These are phyloP conservation scores for Strix uralensis DNA, from an alignment of 2,113 vertebrate genomes.

Conservation along the genomic window DNA sequence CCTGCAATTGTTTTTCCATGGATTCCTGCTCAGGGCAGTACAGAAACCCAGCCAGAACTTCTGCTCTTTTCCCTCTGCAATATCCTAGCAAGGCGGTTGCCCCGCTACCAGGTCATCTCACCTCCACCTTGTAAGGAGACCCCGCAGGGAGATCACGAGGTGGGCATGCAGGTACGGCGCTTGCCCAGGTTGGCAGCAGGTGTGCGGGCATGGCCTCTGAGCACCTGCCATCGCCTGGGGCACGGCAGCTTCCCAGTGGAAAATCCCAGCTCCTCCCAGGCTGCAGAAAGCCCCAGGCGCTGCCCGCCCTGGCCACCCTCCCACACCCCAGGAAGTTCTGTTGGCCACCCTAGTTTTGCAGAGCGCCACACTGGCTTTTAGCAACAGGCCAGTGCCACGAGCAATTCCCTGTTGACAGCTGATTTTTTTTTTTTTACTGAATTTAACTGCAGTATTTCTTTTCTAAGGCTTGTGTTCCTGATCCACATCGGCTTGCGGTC, in stretches of 20 bases:
- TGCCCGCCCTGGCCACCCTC: background rate
- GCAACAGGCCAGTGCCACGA: background rate
- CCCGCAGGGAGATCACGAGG: background rate
- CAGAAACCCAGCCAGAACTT: background rate
- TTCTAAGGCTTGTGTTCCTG: background rate
- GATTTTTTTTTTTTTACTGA: background rate
- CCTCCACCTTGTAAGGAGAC: background rate
- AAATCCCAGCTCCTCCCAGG: background rate
- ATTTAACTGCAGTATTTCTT: background rate
- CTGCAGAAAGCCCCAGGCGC: background rate
- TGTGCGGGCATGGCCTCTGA: rapidly evolving
- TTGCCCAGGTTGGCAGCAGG: background rate
- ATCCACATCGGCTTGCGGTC: background rate
- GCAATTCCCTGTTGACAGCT: background rate
- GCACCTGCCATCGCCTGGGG: background rate
- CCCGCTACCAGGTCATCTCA: background rate
- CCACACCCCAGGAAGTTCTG: background rate
- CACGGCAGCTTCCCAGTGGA: background rate
- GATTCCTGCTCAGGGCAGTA: background rate
- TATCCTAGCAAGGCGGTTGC: background rate
- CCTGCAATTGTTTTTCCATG: constrained; percentile 55
- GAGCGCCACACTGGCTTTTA: background rate
- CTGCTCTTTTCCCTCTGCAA: background rate
- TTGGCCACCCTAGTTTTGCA: background rate
- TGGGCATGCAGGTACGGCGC: background rate